Conservation (phyloP, 2,797 vertebrate genomes). For the Sebastolobus altivelis region DNA sequence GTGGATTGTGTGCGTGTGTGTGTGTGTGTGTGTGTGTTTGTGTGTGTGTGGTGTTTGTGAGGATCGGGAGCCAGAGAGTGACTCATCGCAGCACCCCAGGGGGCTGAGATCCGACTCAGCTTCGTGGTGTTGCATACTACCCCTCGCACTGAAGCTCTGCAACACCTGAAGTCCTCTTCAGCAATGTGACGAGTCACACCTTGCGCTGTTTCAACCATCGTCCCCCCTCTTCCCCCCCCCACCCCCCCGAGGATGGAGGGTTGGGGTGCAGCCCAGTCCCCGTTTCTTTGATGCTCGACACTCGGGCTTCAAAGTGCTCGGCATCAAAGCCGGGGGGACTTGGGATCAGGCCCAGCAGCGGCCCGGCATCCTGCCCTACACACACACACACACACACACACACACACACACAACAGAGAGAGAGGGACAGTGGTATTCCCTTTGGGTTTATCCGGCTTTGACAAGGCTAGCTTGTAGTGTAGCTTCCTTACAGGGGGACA, state of each 20-base stretch:
- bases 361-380: slow-evolving; percentile 25
- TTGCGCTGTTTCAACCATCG: background rate
- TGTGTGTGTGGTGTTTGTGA: background rate
- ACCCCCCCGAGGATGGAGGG: slow-evolving; percentile 2
- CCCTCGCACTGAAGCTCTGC: background rate
- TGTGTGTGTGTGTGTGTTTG: slow-evolving; percentile 13
- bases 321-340: slow-evolving; percentile 63
- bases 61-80: slow-evolving; percentile 47
- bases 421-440: background rate
- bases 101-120: slow-evolving; percentile 46
- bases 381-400: no score
- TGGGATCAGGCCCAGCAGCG: slow-evolving; percentile 55
- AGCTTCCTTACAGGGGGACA: slow-evolving; percentile 9
- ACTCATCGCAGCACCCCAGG: slow-evolving; percentile 62
- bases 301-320: slow-evolving; percentile 59
- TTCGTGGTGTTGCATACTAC: slow-evolving; percentile 8
- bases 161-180: slow-evolving; percentile 28
- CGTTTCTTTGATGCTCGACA: slow-evolving; percentile 65
- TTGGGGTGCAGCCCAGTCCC: slow-evolving; percentile 38
- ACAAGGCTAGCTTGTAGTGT: background rate
- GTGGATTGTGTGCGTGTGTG: background rate
- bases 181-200: slow-evolving; percentile 32
- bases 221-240: no score
- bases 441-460: slow-evolving; percentile 26
- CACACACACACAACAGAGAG: background rate